Conservation (phyloP, 2,888 invertebrate species). For the Trachelus stipa region DNA sequence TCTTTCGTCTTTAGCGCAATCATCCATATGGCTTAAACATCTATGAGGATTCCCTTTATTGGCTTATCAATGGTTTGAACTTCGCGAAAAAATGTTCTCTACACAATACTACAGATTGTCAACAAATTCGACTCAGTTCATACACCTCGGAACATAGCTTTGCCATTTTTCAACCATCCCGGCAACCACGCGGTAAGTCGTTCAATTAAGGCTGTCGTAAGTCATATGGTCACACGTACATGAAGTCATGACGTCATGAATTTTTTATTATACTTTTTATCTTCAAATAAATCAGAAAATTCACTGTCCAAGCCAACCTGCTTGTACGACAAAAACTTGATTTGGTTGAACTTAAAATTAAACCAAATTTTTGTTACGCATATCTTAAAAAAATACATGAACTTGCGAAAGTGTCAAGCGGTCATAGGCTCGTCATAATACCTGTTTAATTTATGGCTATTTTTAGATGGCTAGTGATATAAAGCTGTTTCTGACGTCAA, state of each 20-base stretch:
- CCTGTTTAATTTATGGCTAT: background rate
- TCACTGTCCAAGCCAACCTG: background rate
- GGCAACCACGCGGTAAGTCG: conserved; percentile 67
- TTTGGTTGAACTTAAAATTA: no score
- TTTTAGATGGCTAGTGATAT: background rate
- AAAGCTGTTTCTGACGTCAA: background rate
- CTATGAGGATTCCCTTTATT: conserved; percentile 83
- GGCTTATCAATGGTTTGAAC: conserved; percentile 71
- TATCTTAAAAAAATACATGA: no score
- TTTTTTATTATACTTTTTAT: background rate
- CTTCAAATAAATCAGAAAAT: no score
- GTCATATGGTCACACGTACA: background rate
- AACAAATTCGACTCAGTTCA: conserved; percentile 65
- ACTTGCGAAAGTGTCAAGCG: background rate
- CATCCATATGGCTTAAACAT: conserved; percentile 69
- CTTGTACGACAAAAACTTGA: background rate
- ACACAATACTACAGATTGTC: conserved; percentile 69
- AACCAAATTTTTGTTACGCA: no score
- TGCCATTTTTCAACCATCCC: conserved; percentile 69
- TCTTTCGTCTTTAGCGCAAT: background rate
- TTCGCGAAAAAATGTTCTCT: conserved; percentile 73
- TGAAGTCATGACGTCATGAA: background rate
- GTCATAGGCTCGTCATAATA: background rate
- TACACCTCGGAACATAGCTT: conserved; percentile 63
- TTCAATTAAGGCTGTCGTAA: background rate